phyloP scores from a whole-genome alignment of 35 echinoderm and acorn worm genomes.

The Strongylocentrotus purpuratus region DNA sequence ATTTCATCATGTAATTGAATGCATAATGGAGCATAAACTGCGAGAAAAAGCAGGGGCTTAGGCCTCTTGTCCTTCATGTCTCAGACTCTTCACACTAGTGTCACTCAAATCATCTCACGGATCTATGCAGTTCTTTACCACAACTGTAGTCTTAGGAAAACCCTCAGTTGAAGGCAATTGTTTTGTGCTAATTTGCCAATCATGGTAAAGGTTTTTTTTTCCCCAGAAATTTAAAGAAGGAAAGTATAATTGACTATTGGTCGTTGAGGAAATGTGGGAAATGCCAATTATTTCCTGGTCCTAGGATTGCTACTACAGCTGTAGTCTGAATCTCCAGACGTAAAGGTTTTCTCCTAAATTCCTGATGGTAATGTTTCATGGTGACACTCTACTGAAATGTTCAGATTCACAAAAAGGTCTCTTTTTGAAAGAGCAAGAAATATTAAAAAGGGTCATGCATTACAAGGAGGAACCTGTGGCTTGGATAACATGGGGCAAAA shows the following conservation, averaged over 20 bases:
- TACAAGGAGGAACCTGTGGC: no score
- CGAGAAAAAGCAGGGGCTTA: neutral
- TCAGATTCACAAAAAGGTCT: no score
- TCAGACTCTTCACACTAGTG: neutral
- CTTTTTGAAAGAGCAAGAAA: no score
- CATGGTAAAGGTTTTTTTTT: neutral
- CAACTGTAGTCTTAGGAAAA: neutral
- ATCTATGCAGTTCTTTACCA: neutral
- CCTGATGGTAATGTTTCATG: no score
- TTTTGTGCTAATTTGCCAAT: neutral
- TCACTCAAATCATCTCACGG: neutral
- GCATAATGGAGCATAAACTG: neutral
- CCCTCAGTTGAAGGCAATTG: neutral
- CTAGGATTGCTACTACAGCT: neutral
- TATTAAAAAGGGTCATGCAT: no score
- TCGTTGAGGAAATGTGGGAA: neutral
- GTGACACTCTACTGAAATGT: no score
- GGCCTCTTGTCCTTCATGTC: neutral
- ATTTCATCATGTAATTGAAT: neutral
- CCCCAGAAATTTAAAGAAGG: no score
- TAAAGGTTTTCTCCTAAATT: neutral
- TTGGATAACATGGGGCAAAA: no score
- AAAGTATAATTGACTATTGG: neutral
- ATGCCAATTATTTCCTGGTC: neutral
- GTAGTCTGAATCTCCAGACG: neutral